A percentile compares a stretch with the other conserved stretches of the same genome.
phyloP scores from a whole-genome alignment of 23 tunicate species.

The Ciona savignyi region DNA sequence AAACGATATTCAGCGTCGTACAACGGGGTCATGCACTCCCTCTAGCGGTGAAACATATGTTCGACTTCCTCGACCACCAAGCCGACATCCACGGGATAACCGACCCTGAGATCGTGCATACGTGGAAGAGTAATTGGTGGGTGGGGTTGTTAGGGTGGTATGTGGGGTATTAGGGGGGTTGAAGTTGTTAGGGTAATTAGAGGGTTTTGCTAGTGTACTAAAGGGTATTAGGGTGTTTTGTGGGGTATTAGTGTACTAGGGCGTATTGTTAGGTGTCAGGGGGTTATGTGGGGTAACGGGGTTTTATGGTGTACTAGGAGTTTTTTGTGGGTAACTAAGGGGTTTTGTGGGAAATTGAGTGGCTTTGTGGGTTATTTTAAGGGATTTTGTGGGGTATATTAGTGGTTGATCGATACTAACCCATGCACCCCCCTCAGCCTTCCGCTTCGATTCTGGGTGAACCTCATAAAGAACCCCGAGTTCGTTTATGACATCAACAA shows the following conservation, averaged over 20 bases:
- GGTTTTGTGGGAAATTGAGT: not conserved
- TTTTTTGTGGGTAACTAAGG: not conserved
- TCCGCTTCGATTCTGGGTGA: slow-evolving; percentile 97
- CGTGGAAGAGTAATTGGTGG: slow-evolving; percentile 95
- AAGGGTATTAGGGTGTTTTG: too few relatives aligned
- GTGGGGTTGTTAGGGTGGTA: too few relatives aligned
- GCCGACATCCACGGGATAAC: slow-evolving; percentile 64
- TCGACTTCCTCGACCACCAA: slow-evolving; percentile 87
- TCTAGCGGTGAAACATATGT: slow-evolving; percentile 86
- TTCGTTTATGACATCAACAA: slow-evolving; percentile 77
- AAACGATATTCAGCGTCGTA: slow-evolving; percentile 76
- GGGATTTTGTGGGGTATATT: too few relatives aligned
- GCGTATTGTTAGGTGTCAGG: not conserved
- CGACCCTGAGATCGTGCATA: slow-evolving; percentile 70
- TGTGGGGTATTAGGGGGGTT: not conserved
- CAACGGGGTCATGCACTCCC: slow-evolving; percentile 87
- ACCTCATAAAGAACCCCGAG: slow-evolving; percentile 91
- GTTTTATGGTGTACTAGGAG: not conserved
- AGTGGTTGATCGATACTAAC: not conserved
- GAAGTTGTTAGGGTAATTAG: too few relatives aligned
- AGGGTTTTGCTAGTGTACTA: too few relatives aligned
- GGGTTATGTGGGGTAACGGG: not conserved
- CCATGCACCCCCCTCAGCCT: slow-evolving; percentile 28
- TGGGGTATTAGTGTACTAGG: too few relatives aligned
- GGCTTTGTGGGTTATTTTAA: too few relatives aligned